Evolutionary conservation across 2,888 invertebrate species (phyloP), one percentile per base, ranked within the genome.

Genomic region (Tuberolachnus salignus): DNA sequence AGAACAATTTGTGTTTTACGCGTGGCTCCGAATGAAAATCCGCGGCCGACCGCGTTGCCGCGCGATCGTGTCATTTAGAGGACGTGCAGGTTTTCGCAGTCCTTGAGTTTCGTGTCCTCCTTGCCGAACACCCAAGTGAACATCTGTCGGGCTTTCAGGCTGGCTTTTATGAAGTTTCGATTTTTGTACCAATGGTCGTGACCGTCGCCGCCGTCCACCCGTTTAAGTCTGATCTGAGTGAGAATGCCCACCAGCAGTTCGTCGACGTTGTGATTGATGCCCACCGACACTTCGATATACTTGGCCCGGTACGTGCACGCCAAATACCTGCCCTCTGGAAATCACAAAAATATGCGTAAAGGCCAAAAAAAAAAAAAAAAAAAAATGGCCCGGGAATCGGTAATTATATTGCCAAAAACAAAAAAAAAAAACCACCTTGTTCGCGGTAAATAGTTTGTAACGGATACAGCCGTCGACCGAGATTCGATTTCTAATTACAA

Each of bases 191-290:
- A 82, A 21, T 80, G 82, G 51, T 82, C 80, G 42, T 81, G 64
- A 3, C 42, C 63, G 14, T 81, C 81, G 26, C 26, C 64, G 0
- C 16, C 19, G 66, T 70, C 57, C 44, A 80, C 51, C 44, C 89
- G 89, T 86, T 94, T 94, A 82, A 96, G 88, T 72, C 95, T 89
- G 83, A 97, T 95, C 87, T 97, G 96, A 83, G 92, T 94, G 81
- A 98, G 89, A 80, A 95, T 92, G 0, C 97, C 97, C 34, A 96
- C 97, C 61, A 98, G 89, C 0, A 98, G 89, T 84, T 98, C 97
- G 87, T 98, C 97, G 44, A 97, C 95, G 85, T 97, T 95, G 88
- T 97, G 96, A 87, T 97, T 97, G 84, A 98, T 94, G 16, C 95
- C 97, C 16, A 97, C 97, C 0, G 97, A 97, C 21, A 97, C 93